phyloP scores from a whole-genome alignment of 2,797 vertebrate genomes.

The Pangasius krempfi region DNA sequence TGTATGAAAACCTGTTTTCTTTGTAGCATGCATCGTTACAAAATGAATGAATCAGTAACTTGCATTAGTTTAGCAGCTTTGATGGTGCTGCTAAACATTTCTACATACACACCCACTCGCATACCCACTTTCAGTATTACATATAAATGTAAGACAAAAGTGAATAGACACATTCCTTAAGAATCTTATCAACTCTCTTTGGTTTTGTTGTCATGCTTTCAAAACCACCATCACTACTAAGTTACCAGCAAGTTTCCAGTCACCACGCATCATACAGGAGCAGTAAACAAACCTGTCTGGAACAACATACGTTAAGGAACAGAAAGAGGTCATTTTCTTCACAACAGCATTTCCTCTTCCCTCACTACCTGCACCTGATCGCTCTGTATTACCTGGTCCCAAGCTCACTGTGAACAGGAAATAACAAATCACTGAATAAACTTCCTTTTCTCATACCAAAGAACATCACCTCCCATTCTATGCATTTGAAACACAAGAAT shows the following conservation, averaged over 20 bases:
- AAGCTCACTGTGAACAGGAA: conserved; percentile 7
- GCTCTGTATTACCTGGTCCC: background rate
- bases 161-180: background rate
- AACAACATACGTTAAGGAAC: background rate
- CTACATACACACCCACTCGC: background rate
- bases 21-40: background rate
- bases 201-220: background rate
- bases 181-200: background rate
- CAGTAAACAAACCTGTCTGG: background rate
- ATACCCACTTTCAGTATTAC: background rate
- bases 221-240: background rate
- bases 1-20: background rate
- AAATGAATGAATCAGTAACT: background rate
- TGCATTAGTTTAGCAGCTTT: conserved; percentile 33
- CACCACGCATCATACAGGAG: background rate
- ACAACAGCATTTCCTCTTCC: background rate
- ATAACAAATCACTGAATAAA: background rate
- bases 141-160: background rate
- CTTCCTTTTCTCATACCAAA: background rate
- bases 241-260: background rate
- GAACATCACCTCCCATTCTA: background rate
- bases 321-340: background rate
- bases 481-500: background rate
- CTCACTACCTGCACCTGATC: conserved; percentile 4
- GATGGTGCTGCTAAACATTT: conserved; percentile 8